Evolutionary conservation across 2,113 vertebrate species (phyloP), one percentile per base, ranked within the genome.

Genomic region (Campylorhamphus procurvoides): DNA sequence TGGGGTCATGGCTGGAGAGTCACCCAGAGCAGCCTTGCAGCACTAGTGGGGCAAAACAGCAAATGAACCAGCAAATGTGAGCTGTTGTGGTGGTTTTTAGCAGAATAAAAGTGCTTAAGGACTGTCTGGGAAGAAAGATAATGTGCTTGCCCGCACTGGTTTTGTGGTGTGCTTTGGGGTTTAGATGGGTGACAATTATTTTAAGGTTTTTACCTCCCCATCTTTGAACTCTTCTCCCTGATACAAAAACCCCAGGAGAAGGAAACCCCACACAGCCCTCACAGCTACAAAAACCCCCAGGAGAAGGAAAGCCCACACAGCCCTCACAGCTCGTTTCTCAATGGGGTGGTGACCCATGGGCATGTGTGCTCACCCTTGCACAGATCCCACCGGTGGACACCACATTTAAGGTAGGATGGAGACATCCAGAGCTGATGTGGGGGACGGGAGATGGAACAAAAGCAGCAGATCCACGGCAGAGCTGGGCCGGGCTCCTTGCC

Each of bases 341-440:
- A 20, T 37, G 77, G 50, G 50, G 12, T 40, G 46, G 14, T 46
- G 55, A 33, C 25, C 25, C 12, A 9, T 0, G 0, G 29, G 18
- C 13, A 11, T 1, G 1, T 1, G 9, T 10, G 23, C 25, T 47
- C 31, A 0, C 2, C 14, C 6, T 29, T 3, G 0, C 5, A 0
- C 39, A 35, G 52, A 59, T 75, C 77, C 79, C 63, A 33, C 33
- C 63, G 39, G 23, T 7, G 16, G 16, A 60, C n/a, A 46, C 44
- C 18, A 6, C 2, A 0, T 55, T 67, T 23, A 15, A 66, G 75
- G 33, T 35, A 47, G 82, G 83, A 86, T 59, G 60, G 83, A 42
- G 60, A 46, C 16, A 49, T 33, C 22, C 53, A 42, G 40, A 22
- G 18, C 6, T n/a, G n/a, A 39, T 12, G 68, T 40, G 37, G 73